phyloP scores from a whole-genome alignment of 2,888 invertebrate species.

The Andrena marginata region DNA sequence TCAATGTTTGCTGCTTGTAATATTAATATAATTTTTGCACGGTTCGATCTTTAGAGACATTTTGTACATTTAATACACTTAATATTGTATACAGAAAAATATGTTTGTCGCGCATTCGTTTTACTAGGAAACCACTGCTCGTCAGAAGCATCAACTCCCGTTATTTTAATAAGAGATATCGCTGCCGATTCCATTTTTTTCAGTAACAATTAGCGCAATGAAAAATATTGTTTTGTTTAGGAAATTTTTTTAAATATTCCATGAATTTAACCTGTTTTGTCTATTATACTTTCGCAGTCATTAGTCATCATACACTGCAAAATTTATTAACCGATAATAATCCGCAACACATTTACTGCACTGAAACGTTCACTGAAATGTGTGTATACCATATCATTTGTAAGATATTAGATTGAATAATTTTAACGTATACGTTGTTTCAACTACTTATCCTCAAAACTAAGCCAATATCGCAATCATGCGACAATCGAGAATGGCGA shows the following conservation, averaged over 20 bases:
- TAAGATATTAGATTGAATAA: background rate
- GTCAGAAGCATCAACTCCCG: no score
- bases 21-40: no score
- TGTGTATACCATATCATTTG: background rate
- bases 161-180: no score
- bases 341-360: background rate
- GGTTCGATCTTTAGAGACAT: background rate
- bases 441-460: background rate
- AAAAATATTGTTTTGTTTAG: background rate
- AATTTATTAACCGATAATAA: slow-evolving; percentile 21
- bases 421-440: slow-evolving; percentile 9
- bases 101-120: background rate
- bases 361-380: background rate
- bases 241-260: slow-evolving; percentile 1
- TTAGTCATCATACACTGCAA: slow-evolving; percentile 61
- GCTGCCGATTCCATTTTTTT: no score
- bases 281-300: slow-evolving; percentile 70
- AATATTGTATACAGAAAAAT: background rate
- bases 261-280: slow-evolving; percentile 68
- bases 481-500: background rate
- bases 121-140: background rate
- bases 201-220: background rate
- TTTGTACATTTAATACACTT: background rate
- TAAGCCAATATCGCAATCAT: slow-evolving; percentile 9
- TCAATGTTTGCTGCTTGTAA: background rate